Conservation (phyloP, 2,888 invertebrate species). For the Thecocarcelia acutangulata region DNA sequence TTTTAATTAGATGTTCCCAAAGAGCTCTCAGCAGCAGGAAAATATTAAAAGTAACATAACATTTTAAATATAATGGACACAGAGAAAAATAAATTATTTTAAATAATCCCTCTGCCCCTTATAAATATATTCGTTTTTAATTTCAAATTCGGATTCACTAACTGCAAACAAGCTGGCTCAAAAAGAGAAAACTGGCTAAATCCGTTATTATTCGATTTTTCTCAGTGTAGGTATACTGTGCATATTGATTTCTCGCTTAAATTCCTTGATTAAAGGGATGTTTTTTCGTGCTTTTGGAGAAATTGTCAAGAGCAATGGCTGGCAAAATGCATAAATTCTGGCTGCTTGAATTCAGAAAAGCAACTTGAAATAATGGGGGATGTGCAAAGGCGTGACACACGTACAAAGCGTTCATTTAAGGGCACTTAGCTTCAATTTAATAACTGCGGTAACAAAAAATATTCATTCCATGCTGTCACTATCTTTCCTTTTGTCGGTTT, state of each 20-base stretch:
- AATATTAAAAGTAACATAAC: not conserved
- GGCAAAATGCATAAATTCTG: constrained; percentile 43
- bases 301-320: constrained; percentile 36
- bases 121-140: too few species aligned
- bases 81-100: too few species aligned
- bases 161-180: too few species aligned
- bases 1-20: constrained; percentile 29
- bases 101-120: too few species aligned
- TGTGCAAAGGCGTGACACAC: constrained; percentile 29
- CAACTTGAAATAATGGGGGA: constrained; percentile 9
- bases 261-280: not conserved
- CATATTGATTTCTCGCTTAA: not conserved
- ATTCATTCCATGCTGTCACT: too few species aligned
- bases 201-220: too few species aligned
- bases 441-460: not conserved
- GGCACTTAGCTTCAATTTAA: not conserved
- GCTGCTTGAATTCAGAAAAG: constrained; percentile 26
- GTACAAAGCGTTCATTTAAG: constrained; percentile 18
- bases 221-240: not conserved
- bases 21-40: constrained; percentile 19
- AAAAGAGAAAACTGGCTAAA: too few species aligned
- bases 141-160: too few species aligned
- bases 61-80: too few species aligned
- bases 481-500: not conserved
- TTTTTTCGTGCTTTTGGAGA: not conserved